phyloP scores from a whole-genome alignment of 1,140 invertebrate species.

The Zaprionus davidi region DNA sequence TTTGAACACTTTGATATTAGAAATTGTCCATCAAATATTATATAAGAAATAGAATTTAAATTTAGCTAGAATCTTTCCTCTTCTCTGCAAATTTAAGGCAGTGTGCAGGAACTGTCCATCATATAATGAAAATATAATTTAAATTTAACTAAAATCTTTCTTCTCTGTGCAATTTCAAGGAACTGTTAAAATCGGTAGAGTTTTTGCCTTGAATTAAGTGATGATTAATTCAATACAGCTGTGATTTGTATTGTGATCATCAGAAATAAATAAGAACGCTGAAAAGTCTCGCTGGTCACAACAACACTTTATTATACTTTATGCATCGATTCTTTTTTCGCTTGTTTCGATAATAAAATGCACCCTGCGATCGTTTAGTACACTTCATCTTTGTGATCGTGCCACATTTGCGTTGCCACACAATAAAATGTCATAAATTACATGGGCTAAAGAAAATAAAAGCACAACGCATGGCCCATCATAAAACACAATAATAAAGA shows the following conservation, averaged over 20 bases:
- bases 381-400: slow-evolving; percentile 10
- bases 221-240: background rate
- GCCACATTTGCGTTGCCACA: slow-evolving; percentile 71
- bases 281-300: background rate
- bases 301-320: background rate
- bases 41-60: too few relatives aligned
- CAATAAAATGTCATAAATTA: slow-evolving; percentile 82
- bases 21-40: too few relatives aligned
- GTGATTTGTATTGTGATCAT: background rate
- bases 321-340: background rate
- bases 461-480: slow-evolving; percentile 74
- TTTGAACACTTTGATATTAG: too few relatives aligned
- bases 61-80: too few relatives aligned
- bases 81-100: too few relatives aligned
- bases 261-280: background rate
- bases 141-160: too few relatives aligned
- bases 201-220: too few relatives aligned
- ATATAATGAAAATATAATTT: too few relatives aligned
- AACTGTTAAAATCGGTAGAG: too few relatives aligned
- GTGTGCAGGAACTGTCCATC: too few relatives aligned
- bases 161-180: too few relatives aligned
- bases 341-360: background rate
- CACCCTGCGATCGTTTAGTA: slow-evolving; percentile 29
- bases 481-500: slow-evolving; percentile 77
- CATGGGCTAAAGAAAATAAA: slow-evolving; percentile 46